phyloP scores from a whole-genome alignment of 1,140 invertebrate genomes.

The Zelostemma sp. region DNA sequence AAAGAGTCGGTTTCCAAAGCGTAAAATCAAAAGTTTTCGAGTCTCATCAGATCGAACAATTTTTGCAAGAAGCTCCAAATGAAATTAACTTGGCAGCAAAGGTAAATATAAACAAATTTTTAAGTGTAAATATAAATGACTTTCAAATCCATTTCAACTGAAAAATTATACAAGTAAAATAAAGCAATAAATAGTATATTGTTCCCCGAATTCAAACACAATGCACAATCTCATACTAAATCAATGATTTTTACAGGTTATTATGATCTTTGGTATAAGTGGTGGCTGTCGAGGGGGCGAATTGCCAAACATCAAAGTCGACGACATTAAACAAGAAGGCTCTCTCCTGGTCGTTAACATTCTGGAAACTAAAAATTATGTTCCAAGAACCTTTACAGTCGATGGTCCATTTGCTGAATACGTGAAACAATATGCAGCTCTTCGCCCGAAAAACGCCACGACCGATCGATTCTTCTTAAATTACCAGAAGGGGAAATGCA shows the following conservation, averaged over 20 bases:
- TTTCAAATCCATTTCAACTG: too few relatives aligned
- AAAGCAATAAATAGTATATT: too few relatives aligned
- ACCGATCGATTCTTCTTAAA: conserved; percentile 24
- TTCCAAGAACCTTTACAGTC: conserved; percentile 14
- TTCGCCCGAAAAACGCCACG: background rate
- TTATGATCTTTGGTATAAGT: conserved; percentile 28
- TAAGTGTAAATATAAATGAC: too few relatives aligned
- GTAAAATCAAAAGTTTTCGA: conserved; percentile 7
- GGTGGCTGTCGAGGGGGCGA: conserved; percentile 21
- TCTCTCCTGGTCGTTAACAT: conserved; percentile 13
- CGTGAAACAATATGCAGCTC: conserved; percentile 11
- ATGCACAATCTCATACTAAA: too few relatives aligned
- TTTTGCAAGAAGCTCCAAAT: conserved; percentile 13
- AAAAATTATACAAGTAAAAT: too few relatives aligned
- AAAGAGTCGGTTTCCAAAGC: background rate
- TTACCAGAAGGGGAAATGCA: too few relatives aligned
- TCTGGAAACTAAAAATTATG: conserved; percentile 12
- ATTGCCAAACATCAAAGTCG: conserved; percentile 13
- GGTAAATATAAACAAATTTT: conserved; percentile 7
- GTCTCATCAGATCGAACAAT: conserved; percentile 4
- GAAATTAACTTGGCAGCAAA: conserved; percentile 5
- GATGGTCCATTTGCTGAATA: conserved; percentile 9
- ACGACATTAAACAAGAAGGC: conserved; percentile 16
- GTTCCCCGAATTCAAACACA: too few relatives aligned
- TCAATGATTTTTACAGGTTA: conserved; percentile 21